Base-by-base conservation (phyloP, 2,888 invertebrate species). In the Epinotia brunnichana region DNA sequence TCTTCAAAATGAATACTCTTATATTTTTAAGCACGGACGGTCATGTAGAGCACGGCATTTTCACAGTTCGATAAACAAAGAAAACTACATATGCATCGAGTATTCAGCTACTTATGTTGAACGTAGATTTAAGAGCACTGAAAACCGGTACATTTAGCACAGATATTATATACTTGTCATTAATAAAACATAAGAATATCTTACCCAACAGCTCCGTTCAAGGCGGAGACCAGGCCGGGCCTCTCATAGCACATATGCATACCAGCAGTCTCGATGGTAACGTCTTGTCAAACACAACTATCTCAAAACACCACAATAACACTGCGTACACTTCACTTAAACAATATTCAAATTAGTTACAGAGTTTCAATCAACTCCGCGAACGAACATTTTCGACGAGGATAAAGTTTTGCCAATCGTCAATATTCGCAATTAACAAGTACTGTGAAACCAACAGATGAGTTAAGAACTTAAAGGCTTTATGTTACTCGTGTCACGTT, bases 241-340 rank as follows among this genome's bases (percentile, higher is more conserved):
- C 92, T 83, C 84, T 92, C 92, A 91, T 91, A 93, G 83, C 92
- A 92, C 91, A 92, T 86, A 90, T 92, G 92, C 92, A 93, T 93
- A 85, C 87, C 91, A 90, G 87, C 88, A 81, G 83, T 80, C 82
- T 79, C 85, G 79, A 39, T 48, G 41, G 56, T 19, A 69, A 69
- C 57, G 73, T 69, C 35, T 69, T 59, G 57, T 63, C 69, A 73
- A 69, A 73, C 62, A 73, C 62, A 68, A 63, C 56, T 56, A 64
- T 67, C 67, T 72, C 78, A 76, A 77, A 66, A 70, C 74, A 74
- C 78, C 69, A 76, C 72, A 74, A 74, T 74, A 76, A 73, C 69
- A 72, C 69, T 62, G 59, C 69, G 17, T 66, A 66, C 80, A 83
- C 81, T 77, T 72, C 76, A 81, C 77, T 74, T 39, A 75, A 71